Evolutionary conservation across 2,113 vertebrate species (phyloP).

Genomic region (Solenodon paradoxus): DNA sequence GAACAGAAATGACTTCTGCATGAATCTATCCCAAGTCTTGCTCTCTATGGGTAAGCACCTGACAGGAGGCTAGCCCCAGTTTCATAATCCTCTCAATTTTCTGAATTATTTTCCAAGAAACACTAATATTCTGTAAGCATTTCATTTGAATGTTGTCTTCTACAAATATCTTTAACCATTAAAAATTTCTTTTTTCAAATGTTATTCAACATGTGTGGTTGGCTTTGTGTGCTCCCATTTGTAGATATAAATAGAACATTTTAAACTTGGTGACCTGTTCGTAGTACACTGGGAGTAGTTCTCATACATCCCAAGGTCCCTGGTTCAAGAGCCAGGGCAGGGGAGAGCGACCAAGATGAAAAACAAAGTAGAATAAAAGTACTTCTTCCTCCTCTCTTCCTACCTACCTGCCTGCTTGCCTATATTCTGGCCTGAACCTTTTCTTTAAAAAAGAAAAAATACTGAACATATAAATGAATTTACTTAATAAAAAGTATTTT

Average conservation of each 20-base stretch:
- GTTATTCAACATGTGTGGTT: not conserved
- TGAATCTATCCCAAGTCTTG: not conserved
- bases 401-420: too few relatives aligned
- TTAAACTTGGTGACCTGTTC: too few relatives aligned
- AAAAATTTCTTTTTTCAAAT: not conserved
- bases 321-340: too few relatives aligned
- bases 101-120: not conserved
- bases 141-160: not conserved
- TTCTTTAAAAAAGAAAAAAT: too few relatives aligned
- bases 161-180: slow-evolving; percentile 1
- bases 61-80: not conserved
- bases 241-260: not conserved
- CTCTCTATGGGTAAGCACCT: not conserved
- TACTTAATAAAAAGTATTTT: not conserved
- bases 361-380: too few relatives aligned
- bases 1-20: not conserved
- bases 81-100: not conserved
- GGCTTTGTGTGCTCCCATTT: not conserved
- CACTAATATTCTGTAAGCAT: not conserved
- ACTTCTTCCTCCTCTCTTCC: too few relatives aligned
- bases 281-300: too few relatives aligned
- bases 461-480: not conserved
- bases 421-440: too few relatives aligned
- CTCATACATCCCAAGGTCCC: too few relatives aligned
- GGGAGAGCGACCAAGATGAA: too few relatives aligned